A percentile compares a stretch with the other conserved stretches of the same genome.
phyloP scores from a whole-genome alignment of 2,797 vertebrate genomes.

The Sarcoramphus papa region DNA sequence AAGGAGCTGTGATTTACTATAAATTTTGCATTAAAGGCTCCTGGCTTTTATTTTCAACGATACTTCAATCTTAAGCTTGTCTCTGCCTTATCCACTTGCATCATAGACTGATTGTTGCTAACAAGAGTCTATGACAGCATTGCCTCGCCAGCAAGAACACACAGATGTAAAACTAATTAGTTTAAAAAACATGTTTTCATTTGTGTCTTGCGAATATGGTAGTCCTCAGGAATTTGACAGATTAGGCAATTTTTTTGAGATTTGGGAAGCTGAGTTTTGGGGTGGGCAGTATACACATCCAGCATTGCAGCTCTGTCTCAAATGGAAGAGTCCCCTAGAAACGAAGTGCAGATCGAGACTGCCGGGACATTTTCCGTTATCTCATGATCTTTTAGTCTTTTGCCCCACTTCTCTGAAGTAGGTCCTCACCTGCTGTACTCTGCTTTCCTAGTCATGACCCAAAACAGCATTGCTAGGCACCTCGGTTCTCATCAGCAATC shows the following conservation, averaged over 20 bases:
- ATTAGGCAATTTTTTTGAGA: background rate
- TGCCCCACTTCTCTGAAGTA: background rate
- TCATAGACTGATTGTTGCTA: background rate
- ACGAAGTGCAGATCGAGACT: background rate
- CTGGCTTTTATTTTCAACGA: background rate
- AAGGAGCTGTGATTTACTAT: background rate
- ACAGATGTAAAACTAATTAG: conserved; percentile 19
- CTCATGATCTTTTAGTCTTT: background rate
- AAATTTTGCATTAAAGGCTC: conserved; percentile 3
- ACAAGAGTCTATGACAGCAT: background rate
- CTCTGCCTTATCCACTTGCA: background rate
- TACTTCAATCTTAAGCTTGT: background rate
- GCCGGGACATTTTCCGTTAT: background rate
- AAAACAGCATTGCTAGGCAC: background rate
- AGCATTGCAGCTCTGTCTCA: background rate
- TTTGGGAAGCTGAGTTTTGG: background rate
- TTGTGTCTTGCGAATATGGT: background rate
- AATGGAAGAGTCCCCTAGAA: background rate
- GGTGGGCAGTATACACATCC: background rate
- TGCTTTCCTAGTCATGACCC: background rate
- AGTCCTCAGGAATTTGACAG: background rate
- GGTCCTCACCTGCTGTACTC: background rate
- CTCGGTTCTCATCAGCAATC: background rate
- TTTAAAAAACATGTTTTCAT: conserved; percentile 21
- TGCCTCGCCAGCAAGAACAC: background rate